Base-by-base conservation (phyloP, 2,113 vertebrate genomes). In the Mionectes macconnelli region DNA sequence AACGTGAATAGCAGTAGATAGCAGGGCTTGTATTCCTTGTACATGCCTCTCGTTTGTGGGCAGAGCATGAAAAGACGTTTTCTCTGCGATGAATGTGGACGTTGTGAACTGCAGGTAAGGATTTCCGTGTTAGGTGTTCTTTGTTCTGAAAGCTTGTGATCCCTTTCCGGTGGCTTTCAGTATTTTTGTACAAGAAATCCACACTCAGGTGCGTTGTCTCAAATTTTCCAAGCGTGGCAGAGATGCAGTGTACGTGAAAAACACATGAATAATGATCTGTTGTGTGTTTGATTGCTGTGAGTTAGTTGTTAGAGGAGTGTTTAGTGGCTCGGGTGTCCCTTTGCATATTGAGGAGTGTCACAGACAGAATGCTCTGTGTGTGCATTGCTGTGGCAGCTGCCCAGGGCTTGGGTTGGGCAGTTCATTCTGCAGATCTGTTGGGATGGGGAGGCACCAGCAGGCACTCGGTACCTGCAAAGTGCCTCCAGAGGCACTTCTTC, bases 401-500 rank as follows among this genome's bases (percentile, higher is more conserved):
- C n/a, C n/a, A n/a, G n/a, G n/a, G n/a, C n/a, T n/a, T n/a, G n/a
- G 33, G 23, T 84, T 75, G 30, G 72, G 49, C n/a, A 78, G 44
- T 60, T 45, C 60, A 62, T 31, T 5, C 77, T n/a, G n/a, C n/a
- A n/a, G n/a, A n/a, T 85, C 56, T 92, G 25, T 56, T 64, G 42
- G 8, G 57, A 24, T 31, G 42, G 39, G 39, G 76, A 80, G n/a
- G 31, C 57, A 44, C 44, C 69, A 60, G 37, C 55, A 75, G 60
- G 68, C 62, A 60, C 47, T 90, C 80, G 80, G 82, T 31, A 49
- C 69, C 88, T 86, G 45, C 52, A 62, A 84, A 94, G 74, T 80
- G 59, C 57, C 69, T 96, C 69, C 70, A 91, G 20, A 20, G 72
- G 82, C 87, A 91, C 28, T 62, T 97, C 97, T 97, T 96, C 93